These are phyloP conservation scores for Drosophila formosana DNA, from an alignment of 2,888 invertebrate genomes.

Conservation along the genomic window DNA sequence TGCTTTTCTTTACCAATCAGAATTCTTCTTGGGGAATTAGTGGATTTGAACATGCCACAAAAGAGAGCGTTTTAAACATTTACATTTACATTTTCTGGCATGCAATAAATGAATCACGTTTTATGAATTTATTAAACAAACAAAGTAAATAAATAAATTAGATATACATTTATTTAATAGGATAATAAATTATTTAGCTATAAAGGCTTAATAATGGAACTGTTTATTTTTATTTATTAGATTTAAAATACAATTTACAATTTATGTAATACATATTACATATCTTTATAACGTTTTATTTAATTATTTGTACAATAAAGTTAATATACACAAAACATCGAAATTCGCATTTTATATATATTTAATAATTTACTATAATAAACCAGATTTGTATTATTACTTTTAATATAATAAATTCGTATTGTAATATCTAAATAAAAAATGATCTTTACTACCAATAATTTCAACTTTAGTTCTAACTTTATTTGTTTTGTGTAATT, in stretches of 20 bases:
- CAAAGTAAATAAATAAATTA: neutral
- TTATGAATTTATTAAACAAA: neutral
- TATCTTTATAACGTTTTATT: too few relatives aligned
- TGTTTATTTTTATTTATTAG: too few relatives aligned
- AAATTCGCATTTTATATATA: too few relatives aligned
- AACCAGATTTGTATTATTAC: too few relatives aligned
- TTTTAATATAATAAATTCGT: too few relatives aligned
- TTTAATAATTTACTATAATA: too few relatives aligned
- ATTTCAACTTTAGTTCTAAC: neutral
- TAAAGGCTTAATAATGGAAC: too few relatives aligned
- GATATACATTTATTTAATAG: neutral
- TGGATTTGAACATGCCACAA: neutral
- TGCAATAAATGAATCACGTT: neutral
- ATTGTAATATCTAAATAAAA: neutral
- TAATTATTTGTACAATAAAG: too few relatives aligned
- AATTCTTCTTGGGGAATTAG: slow-evolving; percentile 1
- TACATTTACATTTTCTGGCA: neutral
- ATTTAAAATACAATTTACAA: too few relatives aligned
- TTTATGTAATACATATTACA: too few relatives aligned
- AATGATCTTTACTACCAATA: neutral
- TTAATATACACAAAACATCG: too few relatives aligned
- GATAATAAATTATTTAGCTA: neutral
- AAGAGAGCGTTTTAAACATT: neutral
- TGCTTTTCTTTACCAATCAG: neutral
- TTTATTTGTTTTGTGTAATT: too few relatives aligned